These are phyloP conservation scores for Typhlichthys eigenmanni DNA, from an alignment of 2,797 vertebrate genomes.

Conservation along the genomic window DNA sequence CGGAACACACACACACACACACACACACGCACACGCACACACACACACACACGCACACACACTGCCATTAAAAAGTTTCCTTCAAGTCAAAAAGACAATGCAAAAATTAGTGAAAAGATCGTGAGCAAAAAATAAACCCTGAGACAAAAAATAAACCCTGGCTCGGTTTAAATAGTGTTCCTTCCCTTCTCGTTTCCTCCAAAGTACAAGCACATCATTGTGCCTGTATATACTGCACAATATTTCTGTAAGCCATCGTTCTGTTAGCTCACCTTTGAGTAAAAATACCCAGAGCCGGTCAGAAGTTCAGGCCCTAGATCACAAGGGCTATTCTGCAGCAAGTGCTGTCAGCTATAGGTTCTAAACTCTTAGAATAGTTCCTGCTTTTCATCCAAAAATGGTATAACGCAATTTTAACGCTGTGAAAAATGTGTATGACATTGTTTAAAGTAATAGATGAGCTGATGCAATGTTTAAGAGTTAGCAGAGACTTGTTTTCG, in stretches of 20 bases:
- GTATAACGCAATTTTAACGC: slow-evolving; percentile 16
- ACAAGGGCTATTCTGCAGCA: slow-evolving; percentile 62
- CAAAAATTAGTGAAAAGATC: slow-evolving; percentile 32
- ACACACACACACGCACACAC: neutral
- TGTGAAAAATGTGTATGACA: neutral
- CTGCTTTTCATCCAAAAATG: slow-evolving; percentile 24
- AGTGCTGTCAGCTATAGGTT: slow-evolving; percentile 59
- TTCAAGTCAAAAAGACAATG: slow-evolving; percentile 51
- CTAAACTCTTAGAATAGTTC: slow-evolving; percentile 29
- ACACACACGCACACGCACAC: neutral
- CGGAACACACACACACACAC: slow-evolving; percentile 3
- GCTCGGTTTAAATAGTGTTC: slow-evolving; percentile 55
- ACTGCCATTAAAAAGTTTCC: slow-evolving; percentile 42
- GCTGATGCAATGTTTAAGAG: slow-evolving; percentile 14
- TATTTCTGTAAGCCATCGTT: slow-evolving; percentile 46
- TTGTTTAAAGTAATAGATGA: slow-evolving; percentile 15
- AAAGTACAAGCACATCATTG: slow-evolving; percentile 39
- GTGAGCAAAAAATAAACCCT: slow-evolving; percentile 3
- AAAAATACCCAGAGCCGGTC: slow-evolving; percentile 74
- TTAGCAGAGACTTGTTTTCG: neutral
- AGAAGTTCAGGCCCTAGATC: slow-evolving; percentile 67
- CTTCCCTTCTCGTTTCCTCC: slow-evolving; percentile 53
- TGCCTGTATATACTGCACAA: slow-evolving; percentile 64
- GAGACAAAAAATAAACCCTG: neutral
- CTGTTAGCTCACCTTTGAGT: slow-evolving; percentile 47